phyloP scores from a whole-genome alignment of 2,113 vertebrate genomes.

The Anas platyrhynchos region DNA sequence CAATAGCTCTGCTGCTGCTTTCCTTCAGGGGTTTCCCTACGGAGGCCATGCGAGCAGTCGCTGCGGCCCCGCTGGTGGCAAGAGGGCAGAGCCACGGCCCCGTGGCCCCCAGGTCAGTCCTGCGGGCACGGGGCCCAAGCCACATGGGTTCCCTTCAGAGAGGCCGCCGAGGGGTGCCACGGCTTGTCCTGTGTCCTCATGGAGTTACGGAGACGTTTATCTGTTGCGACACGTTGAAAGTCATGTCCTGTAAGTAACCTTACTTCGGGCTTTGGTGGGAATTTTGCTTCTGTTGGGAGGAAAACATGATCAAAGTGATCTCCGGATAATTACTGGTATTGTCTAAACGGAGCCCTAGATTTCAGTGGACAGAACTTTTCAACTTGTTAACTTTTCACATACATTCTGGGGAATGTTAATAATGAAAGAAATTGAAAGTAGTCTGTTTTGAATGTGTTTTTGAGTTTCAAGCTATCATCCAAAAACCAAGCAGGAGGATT shows the following conservation, averaged over 20 bases:
- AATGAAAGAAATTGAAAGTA: background rate
- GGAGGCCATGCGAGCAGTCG: background rate
- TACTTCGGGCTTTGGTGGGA: background rate
- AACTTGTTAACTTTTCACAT: background rate
- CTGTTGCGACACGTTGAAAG: too few species aligned
- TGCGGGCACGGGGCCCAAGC: too few species aligned
- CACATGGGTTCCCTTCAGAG: too few species aligned
- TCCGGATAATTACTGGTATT: background rate
- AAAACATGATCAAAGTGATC: background rate
- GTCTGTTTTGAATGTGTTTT: background rate
- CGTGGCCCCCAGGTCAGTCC: rapidly evolving
- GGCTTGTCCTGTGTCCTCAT: too few species aligned
- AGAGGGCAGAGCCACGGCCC: background rate
- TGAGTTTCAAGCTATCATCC: background rate
- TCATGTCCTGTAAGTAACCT: background rate
- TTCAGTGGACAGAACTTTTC: background rate
- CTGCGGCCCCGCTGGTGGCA: rapidly evolving
- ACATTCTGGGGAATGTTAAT: background rate
- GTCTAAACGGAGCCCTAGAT: background rate
- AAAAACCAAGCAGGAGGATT: background rate
- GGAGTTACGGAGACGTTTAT: too few species aligned
- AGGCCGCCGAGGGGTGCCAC: too few species aligned
- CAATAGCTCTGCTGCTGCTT: slow-evolving; percentile 24
- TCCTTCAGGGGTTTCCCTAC: slow-evolving; percentile 10
- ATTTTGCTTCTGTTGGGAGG: background rate